Evolutionary conservation across 2,888 invertebrate species (phyloP).

Genomic region (Meganola albula): DNA sequence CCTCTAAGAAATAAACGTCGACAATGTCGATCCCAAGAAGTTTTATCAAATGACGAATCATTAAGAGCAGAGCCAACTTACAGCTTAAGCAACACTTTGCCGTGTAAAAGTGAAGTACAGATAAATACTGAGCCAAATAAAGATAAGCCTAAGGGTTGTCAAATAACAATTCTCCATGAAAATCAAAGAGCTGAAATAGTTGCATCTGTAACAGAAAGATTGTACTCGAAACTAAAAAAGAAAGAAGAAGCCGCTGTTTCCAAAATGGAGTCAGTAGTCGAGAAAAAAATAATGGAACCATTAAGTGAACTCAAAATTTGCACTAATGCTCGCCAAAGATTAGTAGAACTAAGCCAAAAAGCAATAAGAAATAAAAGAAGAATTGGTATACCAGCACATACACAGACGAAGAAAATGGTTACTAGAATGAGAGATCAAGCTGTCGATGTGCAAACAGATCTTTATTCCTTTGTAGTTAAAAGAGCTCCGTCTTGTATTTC

Average conservation of each 20-base stretch:
- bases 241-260: slow-evolving; percentile 67
- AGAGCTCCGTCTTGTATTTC: slow-evolving; percentile 41
- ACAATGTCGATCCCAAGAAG: slow-evolving; percentile 70
- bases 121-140: slow-evolving; percentile 30
- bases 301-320: slow-evolving; percentile 77
- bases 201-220: slow-evolving; percentile 82
- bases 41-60: slow-evolving; percentile 45
- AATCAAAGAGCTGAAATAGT: slow-evolving; percentile 82
- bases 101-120: slow-evolving; percentile 38
- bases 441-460: slow-evolving; percentile 74
- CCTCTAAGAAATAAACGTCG: slow-evolving; percentile 59
- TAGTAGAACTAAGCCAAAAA: slow-evolving; percentile 78
- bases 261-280: slow-evolving; percentile 57
- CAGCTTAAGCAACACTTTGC: slow-evolving; percentile 30
- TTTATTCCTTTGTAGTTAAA: slow-evolving; percentile 56
- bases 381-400: slow-evolving; percentile 73
- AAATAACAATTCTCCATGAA: slow-evolving; percentile 54
- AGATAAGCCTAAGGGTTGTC: slow-evolving; percentile 36
- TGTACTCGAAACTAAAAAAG: slow-evolving; percentile 78
- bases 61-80: slow-evolving; percentile 23
- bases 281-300: slow-evolving; percentile 62
- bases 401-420: slow-evolving; percentile 75
- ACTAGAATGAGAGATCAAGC: slow-evolving; percentile 77
- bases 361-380: slow-evolving; percentile 73
- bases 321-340: slow-evolving; percentile 75